phyloP scores from a whole-genome alignment of 1,140 invertebrate genomes.

The Drosophila ogumai region DNA sequence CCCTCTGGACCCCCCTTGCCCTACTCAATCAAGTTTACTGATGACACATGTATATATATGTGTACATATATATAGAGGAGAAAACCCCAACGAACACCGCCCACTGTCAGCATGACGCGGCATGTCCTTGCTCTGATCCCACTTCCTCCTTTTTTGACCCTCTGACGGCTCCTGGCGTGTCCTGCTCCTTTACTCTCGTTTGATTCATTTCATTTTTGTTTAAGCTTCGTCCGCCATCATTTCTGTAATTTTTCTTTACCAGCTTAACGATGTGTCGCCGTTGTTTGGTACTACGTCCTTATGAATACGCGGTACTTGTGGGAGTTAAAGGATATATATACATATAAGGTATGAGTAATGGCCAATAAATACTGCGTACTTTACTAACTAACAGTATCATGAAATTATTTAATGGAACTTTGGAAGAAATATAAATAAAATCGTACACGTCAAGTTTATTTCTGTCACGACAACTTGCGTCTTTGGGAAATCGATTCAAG shows the following conservation, averaged over 20 bases:
- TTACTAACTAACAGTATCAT: background rate
- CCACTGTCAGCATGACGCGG: conserved; percentile 63
- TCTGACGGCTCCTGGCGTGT: conserved; percentile 21
- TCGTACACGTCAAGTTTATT: conserved; percentile 7
- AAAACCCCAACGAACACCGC: conserved; percentile 12
- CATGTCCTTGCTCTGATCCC: conserved; percentile 48
- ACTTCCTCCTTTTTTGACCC: conserved; percentile 38
- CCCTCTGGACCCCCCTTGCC: background rate
- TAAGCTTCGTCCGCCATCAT: conserved; percentile 62
- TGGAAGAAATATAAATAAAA: background rate
- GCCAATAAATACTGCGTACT: background rate
- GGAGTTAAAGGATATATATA: conserved; percentile 1
- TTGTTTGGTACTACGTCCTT: conserved; percentile 31
- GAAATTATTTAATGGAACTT: background rate
- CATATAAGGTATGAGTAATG: conserved; percentile 1
- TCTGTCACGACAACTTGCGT: conserved; percentile 14
- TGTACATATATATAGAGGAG: conserved; percentile 8
- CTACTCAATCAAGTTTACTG: conserved; percentile 54
- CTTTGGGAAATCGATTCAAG: conserved; percentile 1
- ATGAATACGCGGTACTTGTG: conserved; percentile 14
- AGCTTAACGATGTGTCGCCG: conserved; percentile 56
- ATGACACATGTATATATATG: conserved; percentile 50
- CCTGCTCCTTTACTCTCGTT: conserved; percentile 32
- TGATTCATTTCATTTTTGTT: conserved; percentile 58
- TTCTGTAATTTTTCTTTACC: conserved; percentile 46